A percentile compares a stretch with the other conserved stretches of the same genome.
Evolutionary conservation across 2,888 invertebrate species (phyloP).

Genomic region (Cheilosia grossa): DNA sequence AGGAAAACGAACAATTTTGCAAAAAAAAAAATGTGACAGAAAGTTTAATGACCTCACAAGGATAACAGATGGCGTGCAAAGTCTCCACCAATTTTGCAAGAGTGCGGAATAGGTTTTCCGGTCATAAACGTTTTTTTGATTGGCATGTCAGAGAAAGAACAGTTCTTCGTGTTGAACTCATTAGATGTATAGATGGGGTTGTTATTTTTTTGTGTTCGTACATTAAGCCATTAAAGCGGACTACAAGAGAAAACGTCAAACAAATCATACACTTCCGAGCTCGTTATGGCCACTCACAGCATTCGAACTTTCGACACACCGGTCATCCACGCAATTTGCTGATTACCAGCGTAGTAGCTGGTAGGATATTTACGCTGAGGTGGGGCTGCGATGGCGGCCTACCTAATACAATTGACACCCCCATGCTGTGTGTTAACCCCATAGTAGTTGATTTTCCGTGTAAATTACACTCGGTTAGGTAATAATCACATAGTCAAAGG

Average conservation of each 20-base stretch:
- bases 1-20: not conserved
- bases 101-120: constrained; percentile 29
- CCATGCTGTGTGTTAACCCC: constrained; percentile 49
- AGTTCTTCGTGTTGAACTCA: constrained; percentile 29
- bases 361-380: too few relatives aligned
- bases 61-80: constrained; percentile 50
- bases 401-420: constrained; percentile 65
- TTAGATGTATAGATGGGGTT: constrained; percentile 28
- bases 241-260: constrained; percentile 16
- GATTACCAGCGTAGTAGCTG: constrained; percentile 45
- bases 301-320: constrained; percentile 60
- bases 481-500: not conserved
- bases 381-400: constrained; percentile 3
- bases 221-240: not conserved
- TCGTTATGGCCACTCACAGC: constrained; percentile 9
- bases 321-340: constrained; percentile 74
- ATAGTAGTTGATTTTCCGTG: constrained; percentile 49
- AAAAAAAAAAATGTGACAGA: constrained; percentile 10
- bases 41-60: constrained; percentile 56
- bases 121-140: constrained; percentile 46
- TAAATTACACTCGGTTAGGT: constrained; percentile 50
- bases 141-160: constrained; percentile 8
- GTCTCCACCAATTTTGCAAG: not conserved
- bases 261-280: not conserved
- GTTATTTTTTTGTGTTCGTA: not conserved